phyloP scores from a whole-genome alignment of 1,140 invertebrate species.

The Cherax quadricarinatus region DNA sequence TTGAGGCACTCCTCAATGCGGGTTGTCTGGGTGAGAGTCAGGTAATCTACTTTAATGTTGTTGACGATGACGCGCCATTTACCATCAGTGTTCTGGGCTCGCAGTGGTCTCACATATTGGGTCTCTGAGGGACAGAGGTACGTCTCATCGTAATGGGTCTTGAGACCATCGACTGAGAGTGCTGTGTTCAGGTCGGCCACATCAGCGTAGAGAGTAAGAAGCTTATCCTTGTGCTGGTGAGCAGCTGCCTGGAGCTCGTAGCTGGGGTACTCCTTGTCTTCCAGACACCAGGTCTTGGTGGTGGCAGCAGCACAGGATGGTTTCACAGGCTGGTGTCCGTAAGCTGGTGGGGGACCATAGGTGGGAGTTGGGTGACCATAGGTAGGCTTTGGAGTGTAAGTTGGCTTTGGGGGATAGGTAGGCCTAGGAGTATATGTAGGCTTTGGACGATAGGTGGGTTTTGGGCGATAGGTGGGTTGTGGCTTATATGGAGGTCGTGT shows the following conservation, averaged over 20 bases:
- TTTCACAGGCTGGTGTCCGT: not conserved
- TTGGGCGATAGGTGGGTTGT: conserved; percentile 12
- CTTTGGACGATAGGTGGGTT: not conserved
- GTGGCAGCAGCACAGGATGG: conserved; percentile 47
- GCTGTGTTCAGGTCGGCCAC: conserved; percentile 69
- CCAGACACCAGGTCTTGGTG: conserved; percentile 67
- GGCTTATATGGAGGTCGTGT: not conserved
- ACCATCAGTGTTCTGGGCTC: conserved; percentile 74
- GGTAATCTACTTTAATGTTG: conserved; percentile 73
- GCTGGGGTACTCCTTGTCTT: conserved; percentile 70
- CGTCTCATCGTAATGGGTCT: conserved; percentile 73
- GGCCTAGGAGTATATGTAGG: not conserved
- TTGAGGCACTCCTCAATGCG: conserved; percentile 74
- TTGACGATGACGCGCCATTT: conserved; percentile 75
- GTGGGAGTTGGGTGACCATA: conserved; percentile 7
- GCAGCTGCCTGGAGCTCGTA: conserved; percentile 62
- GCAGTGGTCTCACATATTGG: conserved; percentile 73
- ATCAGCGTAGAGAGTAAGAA: conserved; percentile 72
- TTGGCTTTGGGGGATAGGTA: not conserved
- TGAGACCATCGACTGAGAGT: conserved; percentile 72
- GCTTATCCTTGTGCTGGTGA: conserved; percentile 70
- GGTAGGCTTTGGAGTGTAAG: not conserved
- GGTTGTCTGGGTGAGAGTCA: conserved; percentile 73
- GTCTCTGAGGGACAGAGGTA: conserved; percentile 73
- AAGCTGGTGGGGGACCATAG: not conserved